Evolutionary conservation across 2,113 vertebrate species (phyloP), one percentile per base, ranked within the genome.

Genomic region (Anarrhichthys ocellatus): DNA sequence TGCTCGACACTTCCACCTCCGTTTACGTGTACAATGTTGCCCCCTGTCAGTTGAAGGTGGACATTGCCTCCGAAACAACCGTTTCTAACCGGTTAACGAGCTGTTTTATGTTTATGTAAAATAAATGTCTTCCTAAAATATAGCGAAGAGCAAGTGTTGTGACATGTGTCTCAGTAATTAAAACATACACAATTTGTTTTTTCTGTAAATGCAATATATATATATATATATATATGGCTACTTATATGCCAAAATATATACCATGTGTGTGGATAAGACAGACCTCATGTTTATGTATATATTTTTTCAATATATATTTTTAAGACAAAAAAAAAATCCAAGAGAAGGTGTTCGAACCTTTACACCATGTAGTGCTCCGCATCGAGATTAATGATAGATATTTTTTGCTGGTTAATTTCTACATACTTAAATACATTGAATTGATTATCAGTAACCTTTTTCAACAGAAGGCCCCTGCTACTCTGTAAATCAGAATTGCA

Each of bases 1-100:
- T 87, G 86, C 81, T 85, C 84, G 81, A 76, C 71, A 24, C 29
- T 38, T 61, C 61, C 5, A 3, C 22, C 40, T 69, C 9, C 11
- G 1, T 50, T 81, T 42, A 1, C 2, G 11, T 50, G 70, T 77
- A 36, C 64, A 87, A 81, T 87, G 69, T 71, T 27, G 76, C 90
- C 90, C 77, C 90, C 89, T 92, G 79, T 5, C 48, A 88, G 82
- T n/a, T 0, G 24, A 75, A 52, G 9, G 1, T 0, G 15, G 22
- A 15, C n/a, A 82, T 44, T 81, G 50, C 15, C 0, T 0, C 32
- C 4, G 22, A 40, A 24, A 32, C 20, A 0, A 5, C 18, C 22
- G 24, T 10, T 36, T 38, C 1, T 6, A 22, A 13, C 17, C 48
- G 2, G 5, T n/a, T n/a, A n/a, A 34, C 4, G 32, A 44, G 7